Percentiles rank a stretch among this genome's conserved stretches.
Conservation (phyloP, 2,797 vertebrate genomes). For the Urophycis tenuis region DNA sequence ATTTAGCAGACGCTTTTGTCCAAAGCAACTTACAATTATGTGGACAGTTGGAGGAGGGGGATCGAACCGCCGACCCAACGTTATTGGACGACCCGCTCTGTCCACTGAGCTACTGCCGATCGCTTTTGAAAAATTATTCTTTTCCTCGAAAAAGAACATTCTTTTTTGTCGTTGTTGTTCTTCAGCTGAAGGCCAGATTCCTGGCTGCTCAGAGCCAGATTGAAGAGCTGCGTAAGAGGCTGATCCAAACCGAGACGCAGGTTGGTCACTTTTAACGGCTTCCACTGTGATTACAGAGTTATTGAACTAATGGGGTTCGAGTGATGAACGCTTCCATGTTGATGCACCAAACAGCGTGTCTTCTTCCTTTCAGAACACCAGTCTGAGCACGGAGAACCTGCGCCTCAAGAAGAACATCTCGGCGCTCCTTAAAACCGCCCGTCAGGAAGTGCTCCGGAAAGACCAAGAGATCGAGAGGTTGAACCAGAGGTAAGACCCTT, state of each 20-base stretch:
- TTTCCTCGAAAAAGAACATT: background rate
- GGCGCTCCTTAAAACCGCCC: conserved; percentile 88
- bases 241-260: conserved; percentile 84
- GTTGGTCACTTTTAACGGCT: conserved; percentile 54
- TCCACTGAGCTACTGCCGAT: too few species aligned
- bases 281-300: background rate
- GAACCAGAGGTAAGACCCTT: conserved; percentile 71
- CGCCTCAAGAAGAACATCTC: conserved; percentile 95
- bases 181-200: conserved; percentile 81
- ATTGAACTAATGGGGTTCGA: background rate
- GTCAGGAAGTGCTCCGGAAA: conserved; percentile 89
- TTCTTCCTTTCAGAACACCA: conserved; percentile 70
- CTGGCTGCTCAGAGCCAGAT: conserved; percentile 85
- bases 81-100: too few species aligned
- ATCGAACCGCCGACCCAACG: too few species aligned
- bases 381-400: conserved; percentile 82
- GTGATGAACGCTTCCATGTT: background rate
- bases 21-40: too few species aligned
- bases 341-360: background rate
- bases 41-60: too few species aligned
- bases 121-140: too few species aligned
- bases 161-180: background rate
- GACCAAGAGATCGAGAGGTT: conserved; percentile 89
- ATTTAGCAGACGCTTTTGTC: too few species aligned
- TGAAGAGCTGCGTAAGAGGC: conserved; percentile 76